Conservation (phyloP, 2,797 vertebrate genomes). For the Salarias fasciatus region DNA sequence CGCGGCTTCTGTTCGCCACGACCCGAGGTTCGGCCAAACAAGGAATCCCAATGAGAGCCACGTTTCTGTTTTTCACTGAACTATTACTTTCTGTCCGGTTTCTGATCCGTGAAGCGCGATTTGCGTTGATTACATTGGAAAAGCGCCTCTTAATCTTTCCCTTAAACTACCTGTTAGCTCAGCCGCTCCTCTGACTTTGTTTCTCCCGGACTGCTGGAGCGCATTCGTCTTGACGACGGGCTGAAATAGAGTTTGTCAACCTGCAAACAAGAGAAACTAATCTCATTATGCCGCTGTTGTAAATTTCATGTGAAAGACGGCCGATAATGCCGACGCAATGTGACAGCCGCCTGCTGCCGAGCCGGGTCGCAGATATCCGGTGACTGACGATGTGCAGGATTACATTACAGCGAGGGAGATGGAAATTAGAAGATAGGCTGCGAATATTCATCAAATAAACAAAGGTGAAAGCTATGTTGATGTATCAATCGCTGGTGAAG, state of each 20-base stretch:
- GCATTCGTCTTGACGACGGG: constrained; percentile 17
- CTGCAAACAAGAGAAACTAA: background rate
- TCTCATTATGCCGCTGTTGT: constrained; percentile 9
- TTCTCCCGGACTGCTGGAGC: background rate
- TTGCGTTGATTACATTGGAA: background rate
- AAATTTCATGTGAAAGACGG: constrained; percentile 17
- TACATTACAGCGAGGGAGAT: background rate
- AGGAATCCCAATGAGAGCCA: background rate
- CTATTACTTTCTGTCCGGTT: too few species aligned
- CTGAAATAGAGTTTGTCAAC: constrained; percentile 29
- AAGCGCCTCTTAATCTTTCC: background rate
- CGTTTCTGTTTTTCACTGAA: too few species aligned
- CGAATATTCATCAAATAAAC: background rate
- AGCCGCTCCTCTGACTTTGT: background rate
- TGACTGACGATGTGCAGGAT: background rate
- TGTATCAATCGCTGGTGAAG: too few species aligned
- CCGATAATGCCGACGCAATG: constrained; percentile 1
- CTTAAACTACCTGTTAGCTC: constrained; percentile 8
- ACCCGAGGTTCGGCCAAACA: background rate
- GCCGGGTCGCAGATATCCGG: background rate
- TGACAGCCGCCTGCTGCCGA: constrained; percentile 14
- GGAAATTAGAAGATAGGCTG: too few species aligned
- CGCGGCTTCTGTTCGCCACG: constrained; percentile 17
- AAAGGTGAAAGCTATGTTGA: background rate
- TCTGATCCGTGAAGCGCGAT: too few species aligned